Conservation (phyloP, 2,113 vertebrate genomes). For the Gymnarchus niloticus region DNA sequence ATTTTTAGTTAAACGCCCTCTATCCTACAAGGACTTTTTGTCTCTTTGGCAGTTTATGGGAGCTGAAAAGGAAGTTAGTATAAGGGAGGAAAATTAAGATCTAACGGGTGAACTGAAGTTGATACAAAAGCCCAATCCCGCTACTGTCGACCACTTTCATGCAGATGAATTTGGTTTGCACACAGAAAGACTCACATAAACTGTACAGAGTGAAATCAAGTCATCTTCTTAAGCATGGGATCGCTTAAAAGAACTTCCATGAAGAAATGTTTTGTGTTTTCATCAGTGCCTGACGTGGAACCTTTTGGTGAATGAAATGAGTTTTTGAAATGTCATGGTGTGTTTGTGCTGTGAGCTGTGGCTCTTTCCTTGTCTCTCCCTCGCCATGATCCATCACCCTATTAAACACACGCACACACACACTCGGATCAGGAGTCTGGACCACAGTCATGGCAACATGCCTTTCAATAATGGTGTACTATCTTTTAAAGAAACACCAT, state of each 20-base stretch:
- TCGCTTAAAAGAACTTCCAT: not conserved
- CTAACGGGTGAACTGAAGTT: not conserved
- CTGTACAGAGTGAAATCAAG: not conserved
- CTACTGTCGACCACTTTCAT: not conserved
- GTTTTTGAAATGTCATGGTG: not conserved
- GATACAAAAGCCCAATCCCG: not conserved
- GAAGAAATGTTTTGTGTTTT: not conserved
- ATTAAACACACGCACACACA: not conserved
- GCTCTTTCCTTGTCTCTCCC: not conserved
- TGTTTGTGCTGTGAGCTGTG: not conserved
- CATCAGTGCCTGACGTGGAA: not conserved
- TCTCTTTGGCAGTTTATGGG: not conserved
- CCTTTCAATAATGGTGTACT: not conserved
- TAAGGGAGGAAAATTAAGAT: not conserved
- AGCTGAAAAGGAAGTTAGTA: not conserved
- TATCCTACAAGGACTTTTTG: not conserved
- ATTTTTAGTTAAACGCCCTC: not conserved
- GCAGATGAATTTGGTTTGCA: not conserved
- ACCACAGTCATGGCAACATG: not conserved
- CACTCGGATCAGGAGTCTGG: not conserved
- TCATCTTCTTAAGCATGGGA: not conserved
- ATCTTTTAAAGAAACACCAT: not conserved
- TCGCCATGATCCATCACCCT: not conserved
- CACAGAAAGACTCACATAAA: not conserved
- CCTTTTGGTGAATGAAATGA: not conserved